Conservation (phyloP, 2,888 invertebrate species). For the Embidobia sp. region DNA sequence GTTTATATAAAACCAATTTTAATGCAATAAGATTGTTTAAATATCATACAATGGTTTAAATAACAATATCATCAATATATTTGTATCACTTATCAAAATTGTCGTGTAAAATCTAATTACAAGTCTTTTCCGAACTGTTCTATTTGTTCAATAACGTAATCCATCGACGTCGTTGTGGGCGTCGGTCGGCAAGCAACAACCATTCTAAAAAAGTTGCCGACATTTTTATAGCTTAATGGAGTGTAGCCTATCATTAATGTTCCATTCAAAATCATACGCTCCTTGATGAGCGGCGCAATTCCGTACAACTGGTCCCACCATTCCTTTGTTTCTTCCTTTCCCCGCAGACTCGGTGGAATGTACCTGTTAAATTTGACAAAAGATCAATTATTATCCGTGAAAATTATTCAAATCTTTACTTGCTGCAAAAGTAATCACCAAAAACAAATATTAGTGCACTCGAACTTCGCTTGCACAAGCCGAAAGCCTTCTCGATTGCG, state of each 20-base stretch:
- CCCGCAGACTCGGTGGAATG: conserved; percentile 83
- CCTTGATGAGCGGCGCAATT: conserved; percentile 88
- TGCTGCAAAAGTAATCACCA: conserved; percentile 86
- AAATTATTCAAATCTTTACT: background rate
- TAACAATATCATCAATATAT: too few species aligned
- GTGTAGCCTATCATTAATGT: conserved; percentile 90
- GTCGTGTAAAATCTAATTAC: too few species aligned
- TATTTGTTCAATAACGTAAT: conserved; percentile 85
- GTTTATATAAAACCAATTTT: too few species aligned
- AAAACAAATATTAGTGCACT: conserved; percentile 94
- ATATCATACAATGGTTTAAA: too few species aligned
- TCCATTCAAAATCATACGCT: conserved; percentile 85
- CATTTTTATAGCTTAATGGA: conserved; percentile 84
- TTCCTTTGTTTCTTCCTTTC: conserved; percentile 79
- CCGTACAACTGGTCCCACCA: conserved; percentile 83
- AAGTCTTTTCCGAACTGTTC: conserved; percentile 83
- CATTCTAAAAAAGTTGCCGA: conserved; percentile 90
- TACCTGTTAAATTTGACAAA: too few species aligned
- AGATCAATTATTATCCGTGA: background rate
- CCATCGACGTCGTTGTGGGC: conserved; percentile 84
- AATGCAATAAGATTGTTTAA: too few species aligned
- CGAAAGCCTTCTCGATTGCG: conserved; percentile 84
- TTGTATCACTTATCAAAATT: too few species aligned
- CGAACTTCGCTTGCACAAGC: conserved; percentile 84
- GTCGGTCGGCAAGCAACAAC: conserved; percentile 88